These are phyloP conservation scores for Heliconius himera DNA, from an alignment of 1,140 invertebrate species.

Conservation along the genomic window DNA sequence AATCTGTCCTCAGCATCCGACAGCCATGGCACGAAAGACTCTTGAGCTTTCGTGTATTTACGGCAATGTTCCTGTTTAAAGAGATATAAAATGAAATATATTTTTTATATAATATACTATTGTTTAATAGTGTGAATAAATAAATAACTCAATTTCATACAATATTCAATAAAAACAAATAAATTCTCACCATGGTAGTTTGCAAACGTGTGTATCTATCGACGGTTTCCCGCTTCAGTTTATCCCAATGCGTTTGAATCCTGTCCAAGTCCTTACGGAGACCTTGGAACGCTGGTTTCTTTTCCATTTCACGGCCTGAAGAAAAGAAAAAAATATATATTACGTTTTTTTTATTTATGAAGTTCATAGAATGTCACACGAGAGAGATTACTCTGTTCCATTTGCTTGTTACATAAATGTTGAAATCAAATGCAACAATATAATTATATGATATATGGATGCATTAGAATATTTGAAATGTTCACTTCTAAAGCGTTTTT, in stretches of 20 bases:
- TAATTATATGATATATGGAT: too few relatives aligned
- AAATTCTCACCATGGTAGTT: conserved; percentile 86
- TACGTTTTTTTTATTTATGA: too few relatives aligned
- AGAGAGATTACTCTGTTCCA: neutral
- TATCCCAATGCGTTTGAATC: conserved; percentile 94
- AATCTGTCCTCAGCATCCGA: conserved; percentile 93
- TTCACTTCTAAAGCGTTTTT: too few relatives aligned
- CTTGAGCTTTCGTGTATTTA: conserved; percentile 92
- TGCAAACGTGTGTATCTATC: conserved; percentile 93
- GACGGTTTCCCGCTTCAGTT: conserved; percentile 91
- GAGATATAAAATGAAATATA: conserved; percentile 13
- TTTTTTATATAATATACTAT: too few relatives aligned
- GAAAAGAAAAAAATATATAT: neutral
- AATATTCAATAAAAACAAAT: too few relatives aligned
- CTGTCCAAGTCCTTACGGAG: conserved; percentile 89
- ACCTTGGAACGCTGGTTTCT: conserved; percentile 74
- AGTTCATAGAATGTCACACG: too few relatives aligned
- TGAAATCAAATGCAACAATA: neutral
- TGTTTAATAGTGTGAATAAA: too few relatives aligned
- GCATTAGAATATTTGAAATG: too few relatives aligned
- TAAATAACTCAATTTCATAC: too few relatives aligned
- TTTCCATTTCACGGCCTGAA: conserved; percentile 80
- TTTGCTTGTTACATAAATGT: neutral
- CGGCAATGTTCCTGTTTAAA: conserved; percentile 89
- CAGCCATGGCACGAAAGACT: conserved; percentile 94